A percentile compares a stretch with the other conserved stretches of the same genome.
These are phyloP conservation scores for Panthera tigris DNA, from an alignment of 2,113 vertebrate species.

Conservation along the genomic window DNA sequence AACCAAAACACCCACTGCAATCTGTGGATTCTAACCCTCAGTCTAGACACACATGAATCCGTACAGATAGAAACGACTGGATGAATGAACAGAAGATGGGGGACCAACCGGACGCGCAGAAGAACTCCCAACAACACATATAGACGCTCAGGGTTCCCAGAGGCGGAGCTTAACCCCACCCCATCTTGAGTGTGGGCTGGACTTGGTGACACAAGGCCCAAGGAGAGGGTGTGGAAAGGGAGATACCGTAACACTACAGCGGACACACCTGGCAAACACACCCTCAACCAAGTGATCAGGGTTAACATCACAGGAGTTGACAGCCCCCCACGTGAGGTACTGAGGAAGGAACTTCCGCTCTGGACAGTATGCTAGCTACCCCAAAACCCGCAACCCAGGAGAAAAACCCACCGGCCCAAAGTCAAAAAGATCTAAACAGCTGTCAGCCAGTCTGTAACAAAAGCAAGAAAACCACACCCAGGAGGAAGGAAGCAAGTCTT, in stretches of 20 bases:
- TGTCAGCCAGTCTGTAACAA: not conserved
- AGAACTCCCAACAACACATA: not conserved
- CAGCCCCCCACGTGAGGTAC: no score
- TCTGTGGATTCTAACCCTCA: not conserved
- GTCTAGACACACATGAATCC: not conserved
- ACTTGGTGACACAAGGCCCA: not conserved
- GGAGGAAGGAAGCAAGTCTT: not conserved
- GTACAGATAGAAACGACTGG: not conserved
- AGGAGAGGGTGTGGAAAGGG: not conserved
- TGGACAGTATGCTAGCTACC: no score
- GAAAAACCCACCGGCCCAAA: not conserved
- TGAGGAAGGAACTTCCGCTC: not conserved
- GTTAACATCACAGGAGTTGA: not conserved
- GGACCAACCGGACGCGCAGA: not conserved
- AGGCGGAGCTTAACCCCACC: not conserved
- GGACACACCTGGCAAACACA: not conserved
- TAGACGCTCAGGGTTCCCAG: not conserved
- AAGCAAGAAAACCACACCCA: not conserved
- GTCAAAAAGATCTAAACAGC: not conserved
- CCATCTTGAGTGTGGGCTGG: not conserved
- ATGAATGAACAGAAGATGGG: not conserved
- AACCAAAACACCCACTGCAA: not conserved
- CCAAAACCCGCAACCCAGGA: not conserved
- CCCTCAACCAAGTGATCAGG: not conserved
- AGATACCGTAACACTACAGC: not conserved